phyloP scores from a whole-genome alignment of 37 sponge, comb jelly and placozoan genomes.

The Mnemiopsis leidyi region DNA sequence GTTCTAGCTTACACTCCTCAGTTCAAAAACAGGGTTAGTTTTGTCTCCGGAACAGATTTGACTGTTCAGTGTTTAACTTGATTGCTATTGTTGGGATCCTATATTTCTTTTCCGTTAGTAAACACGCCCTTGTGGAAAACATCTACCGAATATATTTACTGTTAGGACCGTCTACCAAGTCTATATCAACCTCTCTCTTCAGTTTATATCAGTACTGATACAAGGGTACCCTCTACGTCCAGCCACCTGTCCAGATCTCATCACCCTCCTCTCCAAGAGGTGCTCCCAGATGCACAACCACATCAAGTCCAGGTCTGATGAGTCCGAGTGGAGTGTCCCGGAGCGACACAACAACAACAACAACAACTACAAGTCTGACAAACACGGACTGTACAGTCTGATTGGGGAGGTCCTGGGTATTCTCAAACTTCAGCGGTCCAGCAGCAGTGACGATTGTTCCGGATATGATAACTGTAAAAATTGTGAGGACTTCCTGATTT shows the following conservation, averaged over 20 bases:
- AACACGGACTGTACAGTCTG: slow-evolving; percentile 2
- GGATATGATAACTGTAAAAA: slow-evolving; percentile 16
- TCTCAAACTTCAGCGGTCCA: slow-evolving; percentile 27
- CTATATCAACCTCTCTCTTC: too few species aligned
- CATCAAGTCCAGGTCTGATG: background rate
- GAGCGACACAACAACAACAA: background rate
- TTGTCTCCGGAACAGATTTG: too few species aligned
- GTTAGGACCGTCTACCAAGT: too few species aligned
- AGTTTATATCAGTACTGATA: slow-evolving; percentile 42
- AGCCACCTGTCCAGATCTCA: background rate
- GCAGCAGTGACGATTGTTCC: background rate
- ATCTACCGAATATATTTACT: too few species aligned
- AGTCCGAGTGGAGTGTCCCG: background rate
- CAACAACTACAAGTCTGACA: background rate
- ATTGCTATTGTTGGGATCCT: too few species aligned
- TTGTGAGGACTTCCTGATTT: background rate
- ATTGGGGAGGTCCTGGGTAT: slow-evolving; percentile 18
- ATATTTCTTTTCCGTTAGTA: too few species aligned
- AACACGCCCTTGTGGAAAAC: too few species aligned
- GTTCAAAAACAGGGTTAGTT: slow-evolving; percentile 47
- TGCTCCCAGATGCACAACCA: slow-evolving; percentile 14
- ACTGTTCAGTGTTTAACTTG: too few species aligned
- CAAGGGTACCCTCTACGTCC: slow-evolving; percentile 43
- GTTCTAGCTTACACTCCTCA: slow-evolving; percentile 55
- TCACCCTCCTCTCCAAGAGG: background rate